These are phyloP conservation scores for Henricia sp. DNA, from an alignment of 53 echinoderm and acorn worm species.

Conservation along the genomic window DNA sequence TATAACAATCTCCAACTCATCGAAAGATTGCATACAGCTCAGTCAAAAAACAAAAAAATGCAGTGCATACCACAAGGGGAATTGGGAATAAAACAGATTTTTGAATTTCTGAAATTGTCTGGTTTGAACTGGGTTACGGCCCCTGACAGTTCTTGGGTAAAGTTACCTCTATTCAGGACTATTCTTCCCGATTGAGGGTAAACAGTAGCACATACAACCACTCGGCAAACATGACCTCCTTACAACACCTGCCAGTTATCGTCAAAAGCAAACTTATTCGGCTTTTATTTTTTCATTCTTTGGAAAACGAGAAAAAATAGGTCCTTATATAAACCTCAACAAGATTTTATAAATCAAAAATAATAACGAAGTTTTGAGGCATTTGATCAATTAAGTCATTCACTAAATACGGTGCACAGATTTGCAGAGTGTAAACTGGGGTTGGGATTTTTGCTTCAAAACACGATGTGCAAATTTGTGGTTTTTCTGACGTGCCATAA, in stretches of 20 bases:
- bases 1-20: neutral
- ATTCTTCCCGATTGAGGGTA: constrained; percentile 30
- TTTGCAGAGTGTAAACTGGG: constrained; percentile 21
- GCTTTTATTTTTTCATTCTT: constrained; percentile 5
- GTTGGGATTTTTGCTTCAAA: constrained; percentile 20
- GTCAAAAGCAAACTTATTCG: constrained; percentile 21
- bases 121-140: constrained; percentile 44
- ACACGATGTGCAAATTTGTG: constrained; percentile 47
- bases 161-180: constrained; percentile 55
- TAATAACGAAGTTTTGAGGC: too few species aligned
- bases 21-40: too few species aligned
- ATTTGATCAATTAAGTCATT: too few species aligned
- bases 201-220: constrained; percentile 54
- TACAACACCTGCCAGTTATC: constrained; percentile 60
- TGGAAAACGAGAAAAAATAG: neutral
- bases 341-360: too few species aligned
- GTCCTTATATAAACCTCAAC: too few species aligned
- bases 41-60: too few species aligned
- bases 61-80: constrained; percentile 30
- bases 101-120: neutral
- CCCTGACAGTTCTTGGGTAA: constrained; percentile 37
- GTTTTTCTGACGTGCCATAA: too few species aligned
- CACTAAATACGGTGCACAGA: neutral
- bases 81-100: constrained; percentile 4
- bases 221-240: constrained; percentile 56